Base-by-base conservation (phyloP, 2,113 vertebrate species). In the Tursiops truncatus region DNA sequence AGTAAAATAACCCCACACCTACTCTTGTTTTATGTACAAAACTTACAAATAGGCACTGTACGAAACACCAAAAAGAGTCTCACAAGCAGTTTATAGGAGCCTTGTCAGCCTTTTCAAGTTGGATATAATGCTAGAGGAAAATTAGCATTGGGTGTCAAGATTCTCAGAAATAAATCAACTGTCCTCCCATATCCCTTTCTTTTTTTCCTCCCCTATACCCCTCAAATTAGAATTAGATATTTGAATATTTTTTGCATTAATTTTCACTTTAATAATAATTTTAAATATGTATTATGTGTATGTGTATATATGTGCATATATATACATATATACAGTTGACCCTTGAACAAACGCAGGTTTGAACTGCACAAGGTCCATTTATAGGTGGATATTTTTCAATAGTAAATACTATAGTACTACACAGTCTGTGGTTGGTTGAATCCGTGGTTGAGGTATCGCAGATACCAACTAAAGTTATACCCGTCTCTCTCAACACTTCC, bases 261-360 rank as follows among this genome's bases (percentile, higher is more conserved):
- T 81, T 89, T 91, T 84, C 36, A 77, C 50, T 65, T 89, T 74
- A 53, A 67, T n/a, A 83, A 23, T 26, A 91, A 94, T 87, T 91
- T 70, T 17, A n/a, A 9, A 71, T 86, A n/a, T 63, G 26, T 58
- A 60, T 56, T 28, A 17, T 77, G 28, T 68, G 28, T 56, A 38
- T 38, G 8, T 65, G 1, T 68, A 8, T 82, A 2, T 25, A 3
- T 82, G 8, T 68, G 8, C 38, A 1, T 28, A 6, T 91, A 7
- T 44, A 47, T 63, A 23, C 7, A 15, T 65, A 87, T 28, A 56
- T 20, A 33, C 33, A n/a, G 15, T 67, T 67, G 33, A 33, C 33
- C 20, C 76, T 36, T 79, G 50, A 79, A 56, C 33, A 14, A 14
- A 33, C 11, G 0, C 11, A 79, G 76, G 50, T 79, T 79, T 79